Conservation (phyloP, 35 echinoderm and acorn worm genomes). For the Nesometra sesokonis region DNA sequence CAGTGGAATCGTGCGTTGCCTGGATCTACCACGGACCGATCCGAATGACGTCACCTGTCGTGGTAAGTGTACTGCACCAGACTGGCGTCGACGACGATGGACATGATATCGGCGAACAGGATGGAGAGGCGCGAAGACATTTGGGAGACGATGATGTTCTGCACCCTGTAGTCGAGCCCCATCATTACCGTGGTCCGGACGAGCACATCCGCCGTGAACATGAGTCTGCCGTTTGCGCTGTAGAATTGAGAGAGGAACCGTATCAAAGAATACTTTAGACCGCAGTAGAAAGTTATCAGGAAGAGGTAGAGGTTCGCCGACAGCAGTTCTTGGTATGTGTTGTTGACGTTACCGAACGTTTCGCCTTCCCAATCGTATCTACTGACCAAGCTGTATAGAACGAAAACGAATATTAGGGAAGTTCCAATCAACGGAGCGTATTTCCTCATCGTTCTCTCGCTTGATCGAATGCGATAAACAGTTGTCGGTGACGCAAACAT, state of each 20-base stretch:
- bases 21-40: neutral
- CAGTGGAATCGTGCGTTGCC: neutral
- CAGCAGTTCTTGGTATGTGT: neutral
- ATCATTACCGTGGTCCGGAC: neutral
- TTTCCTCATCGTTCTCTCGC: neutral
- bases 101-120: neutral
- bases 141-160: neutral
- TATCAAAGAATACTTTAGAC: neutral
- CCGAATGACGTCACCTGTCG: neutral
- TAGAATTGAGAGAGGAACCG: neutral
- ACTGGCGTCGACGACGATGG: neutral
- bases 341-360: neutral
- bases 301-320: neutral
- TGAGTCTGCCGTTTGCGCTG: neutral
- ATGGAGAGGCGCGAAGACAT: neutral
- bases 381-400: neutral
- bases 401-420: neutral
- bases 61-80: neutral
- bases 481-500: too few relatives aligned
- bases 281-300: neutral
- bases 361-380: neutral
- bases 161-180: neutral
- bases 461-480: too few relatives aligned
- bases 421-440: neutral
- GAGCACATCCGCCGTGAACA: neutral